These are phyloP conservation scores for Rhizomys pruinosus DNA, from an alignment of 2,113 vertebrate species.

Conservation along the genomic window DNA sequence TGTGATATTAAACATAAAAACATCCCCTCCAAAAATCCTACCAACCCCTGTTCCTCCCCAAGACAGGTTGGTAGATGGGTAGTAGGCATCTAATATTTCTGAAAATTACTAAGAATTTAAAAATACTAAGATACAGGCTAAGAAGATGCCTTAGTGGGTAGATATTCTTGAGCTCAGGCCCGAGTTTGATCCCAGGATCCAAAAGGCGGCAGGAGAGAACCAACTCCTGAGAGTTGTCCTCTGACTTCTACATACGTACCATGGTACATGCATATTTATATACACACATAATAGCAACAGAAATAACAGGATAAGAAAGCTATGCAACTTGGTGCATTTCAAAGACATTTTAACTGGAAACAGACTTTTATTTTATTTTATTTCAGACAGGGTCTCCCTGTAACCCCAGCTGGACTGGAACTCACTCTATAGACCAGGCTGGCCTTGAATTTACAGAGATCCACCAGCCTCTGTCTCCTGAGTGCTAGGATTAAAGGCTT, in stretches of 20 bases:
- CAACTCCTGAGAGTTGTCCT: not conserved
- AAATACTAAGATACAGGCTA: not conserved
- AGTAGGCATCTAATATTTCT: not conserved
- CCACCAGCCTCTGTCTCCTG: too few relatives aligned
- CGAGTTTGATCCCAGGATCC: not conserved
- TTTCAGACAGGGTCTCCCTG: too few relatives aligned
- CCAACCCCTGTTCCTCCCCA: not conserved
- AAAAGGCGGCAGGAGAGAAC: not conserved
- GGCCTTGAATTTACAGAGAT: too few relatives aligned
- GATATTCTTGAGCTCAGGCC: not conserved
- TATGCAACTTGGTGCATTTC: not conserved
- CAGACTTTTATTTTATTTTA: too few relatives aligned
- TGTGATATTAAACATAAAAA: not conserved
- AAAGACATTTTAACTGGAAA: conserved; percentile 22
- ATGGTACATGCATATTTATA: not conserved
- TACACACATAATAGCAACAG: not conserved
- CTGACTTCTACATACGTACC: not conserved
- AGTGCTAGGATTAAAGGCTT: too few relatives aligned
- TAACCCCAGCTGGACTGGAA: too few relatives aligned
- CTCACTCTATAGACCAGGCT: too few relatives aligned
- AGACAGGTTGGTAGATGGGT: not conserved
- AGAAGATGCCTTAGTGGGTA: not conserved
- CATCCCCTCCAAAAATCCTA: not conserved
- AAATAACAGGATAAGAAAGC: not conserved
- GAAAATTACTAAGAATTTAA: conserved; percentile 42